Evolutionary conservation across 2,797 vertebrate species (phyloP).

Genomic region (Onychomys leucogaster): DNA sequence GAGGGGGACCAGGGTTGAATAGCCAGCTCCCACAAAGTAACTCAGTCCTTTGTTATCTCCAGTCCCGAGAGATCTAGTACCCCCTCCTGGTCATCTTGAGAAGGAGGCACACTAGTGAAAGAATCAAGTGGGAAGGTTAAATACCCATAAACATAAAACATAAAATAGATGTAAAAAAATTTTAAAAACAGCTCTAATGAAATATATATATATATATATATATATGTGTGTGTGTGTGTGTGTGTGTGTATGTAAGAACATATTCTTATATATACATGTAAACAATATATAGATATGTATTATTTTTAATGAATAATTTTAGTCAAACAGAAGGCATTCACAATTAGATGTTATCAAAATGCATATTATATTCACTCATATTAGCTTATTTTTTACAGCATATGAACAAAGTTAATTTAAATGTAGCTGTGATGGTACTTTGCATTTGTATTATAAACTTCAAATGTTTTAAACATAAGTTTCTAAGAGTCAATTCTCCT

Average conservation of each 20-base stretch:
- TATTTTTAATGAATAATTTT: slow-evolving; percentile 28
- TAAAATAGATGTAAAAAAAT: neutral
- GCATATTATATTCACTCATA: neutral
- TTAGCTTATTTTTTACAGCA: neutral
- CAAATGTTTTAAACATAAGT: slow-evolving; percentile 25
- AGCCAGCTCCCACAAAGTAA: neutral
- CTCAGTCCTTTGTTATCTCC: neutral
- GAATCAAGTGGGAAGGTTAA: neutral
- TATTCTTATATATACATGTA: neutral
- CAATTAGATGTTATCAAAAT: neutral
- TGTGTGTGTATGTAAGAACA: neutral
- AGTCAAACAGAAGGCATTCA: neutral
- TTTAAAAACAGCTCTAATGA: neutral
- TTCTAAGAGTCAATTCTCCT: slow-evolving; percentile 28
- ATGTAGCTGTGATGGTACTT: neutral
- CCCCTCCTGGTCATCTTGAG: neutral
- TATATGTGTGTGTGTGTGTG: no score
- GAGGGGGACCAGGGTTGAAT: neutral
- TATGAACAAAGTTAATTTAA: neutral
- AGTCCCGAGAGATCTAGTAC: accelerated
- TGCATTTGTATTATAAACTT: slow-evolving; percentile 38
- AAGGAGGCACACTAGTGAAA: neutral
- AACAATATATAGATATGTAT: neutral
- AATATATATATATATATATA: neutral
- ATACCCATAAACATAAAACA: neutral